Evolutionary conservation across 30 jellyfish, hydroid and myxozoan genomes (phyloP), one percentile per base, ranked within the genome.

Genomic region (Aurelia aurita): DNA sequence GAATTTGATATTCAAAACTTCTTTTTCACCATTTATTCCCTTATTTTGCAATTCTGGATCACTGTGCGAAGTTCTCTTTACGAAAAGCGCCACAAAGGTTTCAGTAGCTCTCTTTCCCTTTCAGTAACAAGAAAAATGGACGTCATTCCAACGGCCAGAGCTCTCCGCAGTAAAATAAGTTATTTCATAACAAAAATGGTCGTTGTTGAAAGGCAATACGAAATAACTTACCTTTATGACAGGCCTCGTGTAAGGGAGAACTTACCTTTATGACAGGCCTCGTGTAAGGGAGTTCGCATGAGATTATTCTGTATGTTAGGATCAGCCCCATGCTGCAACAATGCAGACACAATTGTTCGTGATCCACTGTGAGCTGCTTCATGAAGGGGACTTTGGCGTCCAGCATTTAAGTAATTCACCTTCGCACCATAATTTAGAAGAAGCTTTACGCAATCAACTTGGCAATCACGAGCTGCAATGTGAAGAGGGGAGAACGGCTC

Each of bases 341-440:
- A 79, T 23, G 84, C 64, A 8, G 55, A 77, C 44, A 94, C 77
- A 28, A 86, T 82, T 22, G 62, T 72, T 27, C 58, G 55, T 15
- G 95, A 72, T 5, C 97, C 97, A 25, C 81, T 81, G 60, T 57
- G 86, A 47, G 97, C 93, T 80, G 97, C 97, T 53, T 89, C 97
- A 34, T 89, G 97, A 25, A 89, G 49, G 23, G 97, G 94, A 8
- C 96, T 89, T 82, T 88, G 90, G 19, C 55, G 27, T 29, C 92
- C 95, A 28, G 65, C 61, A 77, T 89, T 89, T 20, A 68, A 49
- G 22, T 66, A 88, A 58, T 89, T 74, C 35, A 82, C 95, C 3
- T 22, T 51, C 15, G 75, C 90, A n/a, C 91, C 91, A 32, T 72
- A 23, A 28, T 81, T 61, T 21, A 89, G 79, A 31, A 89, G 76